Evolutionary conservation across 1,140 invertebrate genomes (phyloP).

Genomic region (Drosophila micromelanica): DNA sequence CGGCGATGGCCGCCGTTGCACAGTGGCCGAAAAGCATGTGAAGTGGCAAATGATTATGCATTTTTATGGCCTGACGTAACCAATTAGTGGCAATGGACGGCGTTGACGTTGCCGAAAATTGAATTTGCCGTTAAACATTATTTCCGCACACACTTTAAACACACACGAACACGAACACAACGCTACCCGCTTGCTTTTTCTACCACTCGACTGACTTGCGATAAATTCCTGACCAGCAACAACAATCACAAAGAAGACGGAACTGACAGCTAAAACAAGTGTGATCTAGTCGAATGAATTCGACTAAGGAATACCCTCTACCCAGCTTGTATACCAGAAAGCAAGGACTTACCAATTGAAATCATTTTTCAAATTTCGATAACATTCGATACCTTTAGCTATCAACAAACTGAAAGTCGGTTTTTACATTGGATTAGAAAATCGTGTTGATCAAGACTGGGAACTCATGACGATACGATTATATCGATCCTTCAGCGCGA

Average conservation of each 20-base stretch:
- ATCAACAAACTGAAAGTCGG: too few relatives aligned
- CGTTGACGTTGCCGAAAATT: conserved; percentile 50
- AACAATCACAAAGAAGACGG: conserved; percentile 1
- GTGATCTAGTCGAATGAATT: too few relatives aligned
- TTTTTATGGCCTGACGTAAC: conserved; percentile 50
- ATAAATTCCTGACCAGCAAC: conserved; percentile 52
- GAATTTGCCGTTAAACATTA: conserved; percentile 50
- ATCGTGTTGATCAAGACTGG: too few relatives aligned
- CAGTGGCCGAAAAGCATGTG: conserved; percentile 47
- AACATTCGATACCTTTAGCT: too few relatives aligned
- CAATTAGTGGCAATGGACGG: conserved; percentile 47
- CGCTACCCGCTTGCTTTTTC: conserved; percentile 6
- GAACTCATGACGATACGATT: too few relatives aligned
- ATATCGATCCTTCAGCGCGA: too few relatives aligned
- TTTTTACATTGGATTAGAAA: too few relatives aligned
- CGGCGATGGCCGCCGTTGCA: conserved; percentile 13
- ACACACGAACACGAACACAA: conserved; percentile 7
- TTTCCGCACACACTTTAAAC: conserved; percentile 26
- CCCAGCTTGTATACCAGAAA: too few relatives aligned
- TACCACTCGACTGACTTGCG: conserved; percentile 38
- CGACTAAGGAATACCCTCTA: too few relatives aligned
- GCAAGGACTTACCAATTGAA: too few relatives aligned
- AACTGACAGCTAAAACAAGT: not conserved
- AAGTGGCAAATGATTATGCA: conserved; percentile 40
- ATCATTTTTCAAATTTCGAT: too few relatives aligned